Percentiles rank a stretch among this genome's conserved stretches.
Conservation (phyloP, 2,113 vertebrate genomes). For the Anolis carolinensis region DNA sequence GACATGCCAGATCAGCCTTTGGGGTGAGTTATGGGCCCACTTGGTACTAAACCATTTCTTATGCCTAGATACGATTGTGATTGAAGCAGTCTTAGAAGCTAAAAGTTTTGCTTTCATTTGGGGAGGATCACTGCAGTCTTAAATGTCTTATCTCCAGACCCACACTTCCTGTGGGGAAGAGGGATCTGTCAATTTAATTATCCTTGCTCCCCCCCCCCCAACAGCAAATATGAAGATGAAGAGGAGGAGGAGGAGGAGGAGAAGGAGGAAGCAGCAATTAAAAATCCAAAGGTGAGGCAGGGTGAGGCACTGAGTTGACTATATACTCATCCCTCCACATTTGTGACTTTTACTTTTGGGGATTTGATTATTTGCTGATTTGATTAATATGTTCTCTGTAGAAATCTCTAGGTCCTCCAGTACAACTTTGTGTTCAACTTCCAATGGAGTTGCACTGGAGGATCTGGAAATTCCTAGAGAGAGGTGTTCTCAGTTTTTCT, state of each 20-base stretch:
- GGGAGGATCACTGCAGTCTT: not conserved
- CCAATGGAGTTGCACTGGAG: no score
- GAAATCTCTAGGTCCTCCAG: no score
- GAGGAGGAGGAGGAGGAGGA: conserved; percentile 77
- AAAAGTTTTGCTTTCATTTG: not conserved
- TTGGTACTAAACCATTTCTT: not conserved
- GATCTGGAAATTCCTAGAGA: no score
- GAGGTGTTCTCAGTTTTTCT: no score
- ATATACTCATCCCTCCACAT: no score
- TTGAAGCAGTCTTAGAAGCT: not conserved
- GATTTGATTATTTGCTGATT: no score
- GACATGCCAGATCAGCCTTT: not conserved
- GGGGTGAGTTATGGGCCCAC: not conserved
- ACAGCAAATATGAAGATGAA: conserved; percentile 89
- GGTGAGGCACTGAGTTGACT: not conserved
- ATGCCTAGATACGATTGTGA: not conserved
- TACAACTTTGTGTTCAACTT: no score
- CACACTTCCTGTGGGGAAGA: not conserved
- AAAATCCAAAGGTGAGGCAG: conserved; percentile 47
- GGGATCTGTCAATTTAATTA: not conserved
- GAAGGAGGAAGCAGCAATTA: conserved; percentile 71
- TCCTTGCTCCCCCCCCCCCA: not conserved
- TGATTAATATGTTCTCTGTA: no score
- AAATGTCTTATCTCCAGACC: not conserved
- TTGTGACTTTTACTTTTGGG: no score